Percentiles rank a stretch among this genome's conserved stretches.
Evolutionary conservation across 2,113 vertebrate species (phyloP).

Genomic region (Ptilorrhoa leucosticta): DNA sequence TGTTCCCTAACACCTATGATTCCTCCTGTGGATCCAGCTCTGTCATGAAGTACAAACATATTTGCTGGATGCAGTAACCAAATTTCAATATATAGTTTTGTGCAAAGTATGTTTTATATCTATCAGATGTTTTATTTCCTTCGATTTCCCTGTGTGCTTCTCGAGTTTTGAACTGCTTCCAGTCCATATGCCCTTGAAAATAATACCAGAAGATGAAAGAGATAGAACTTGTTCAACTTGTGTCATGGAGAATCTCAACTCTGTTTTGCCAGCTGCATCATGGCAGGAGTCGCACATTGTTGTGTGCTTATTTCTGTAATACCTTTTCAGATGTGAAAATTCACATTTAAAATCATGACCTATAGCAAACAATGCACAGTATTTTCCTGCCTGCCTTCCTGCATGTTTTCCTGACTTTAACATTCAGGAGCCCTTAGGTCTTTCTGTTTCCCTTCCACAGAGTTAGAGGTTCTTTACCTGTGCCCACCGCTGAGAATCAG

Average conservation of each 20-base stretch:
- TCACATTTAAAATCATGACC: background rate
- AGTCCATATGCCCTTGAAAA: background rate
- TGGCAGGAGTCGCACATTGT: rapidly evolving
- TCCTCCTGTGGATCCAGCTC: background rate
- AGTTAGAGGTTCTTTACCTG: background rate
- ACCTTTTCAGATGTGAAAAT: background rate
- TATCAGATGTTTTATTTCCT: background rate
- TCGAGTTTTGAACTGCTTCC: background rate
- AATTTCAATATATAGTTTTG: background rate
- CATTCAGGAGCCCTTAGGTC: background rate
- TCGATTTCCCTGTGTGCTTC: background rate
- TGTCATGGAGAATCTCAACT: rapidly evolving
- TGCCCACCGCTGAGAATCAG: background rate
- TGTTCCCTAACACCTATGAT: background rate
- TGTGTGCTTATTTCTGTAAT: background rate
- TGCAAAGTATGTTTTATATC: background rate
- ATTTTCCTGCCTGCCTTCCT: background rate
- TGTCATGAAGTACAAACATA: background rate
- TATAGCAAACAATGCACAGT: background rate
- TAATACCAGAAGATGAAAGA: background rate
- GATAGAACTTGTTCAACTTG: background rate
- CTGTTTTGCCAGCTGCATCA: background rate
- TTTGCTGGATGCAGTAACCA: background rate
- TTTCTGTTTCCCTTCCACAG: background rate
- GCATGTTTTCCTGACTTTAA: background rate